phyloP scores from a whole-genome alignment of 2,888 invertebrate genomes.

The Dryadula phaetusa region DNA sequence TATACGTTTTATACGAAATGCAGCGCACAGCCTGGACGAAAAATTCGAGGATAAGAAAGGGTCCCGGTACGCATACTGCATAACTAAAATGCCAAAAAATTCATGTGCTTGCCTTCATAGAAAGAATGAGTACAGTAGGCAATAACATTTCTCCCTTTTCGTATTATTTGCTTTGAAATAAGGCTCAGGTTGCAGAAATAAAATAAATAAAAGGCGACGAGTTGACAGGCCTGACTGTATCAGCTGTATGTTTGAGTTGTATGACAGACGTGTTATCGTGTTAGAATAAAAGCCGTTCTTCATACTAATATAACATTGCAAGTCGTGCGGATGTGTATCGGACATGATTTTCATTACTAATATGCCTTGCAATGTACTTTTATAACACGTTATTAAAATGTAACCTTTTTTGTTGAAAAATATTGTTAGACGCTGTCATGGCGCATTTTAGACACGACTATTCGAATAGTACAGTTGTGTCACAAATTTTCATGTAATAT shows the following conservation, averaged over 20 bases:
- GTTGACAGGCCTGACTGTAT: conserved; percentile 20
- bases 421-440: neutral
- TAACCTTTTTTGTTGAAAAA: neutral
- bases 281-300: conserved; percentile 34
- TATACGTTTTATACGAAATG: conserved; percentile 62
- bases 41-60: conserved; percentile 60
- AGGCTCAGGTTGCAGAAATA: conserved; percentile 29
- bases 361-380: neutral
- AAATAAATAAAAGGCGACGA: conserved; percentile 2
- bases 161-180: conserved; percentile 32
- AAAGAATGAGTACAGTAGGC: conserved; percentile 50
- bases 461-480: no score
- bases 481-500: no score
- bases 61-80: conserved; percentile 64
- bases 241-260: conserved; percentile 43
- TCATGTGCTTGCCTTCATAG: conserved; percentile 51
- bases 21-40: conserved; percentile 63
- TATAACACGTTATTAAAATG: neutral
- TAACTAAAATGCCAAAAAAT: conserved; percentile 70
- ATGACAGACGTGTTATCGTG: conserved; percentile 41
- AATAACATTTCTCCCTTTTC: conserved; percentile 45
- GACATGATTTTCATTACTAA: conserved; percentile 38
- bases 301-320: conserved; percentile 40
- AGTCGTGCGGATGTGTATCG: conserved; percentile 33
- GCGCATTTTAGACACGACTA: neutral